Evolutionary conservation across 1,140 invertebrate genomes (phyloP), one percentile per base, ranked within the genome.

Genomic region (Dreissena polymorpha): DNA sequence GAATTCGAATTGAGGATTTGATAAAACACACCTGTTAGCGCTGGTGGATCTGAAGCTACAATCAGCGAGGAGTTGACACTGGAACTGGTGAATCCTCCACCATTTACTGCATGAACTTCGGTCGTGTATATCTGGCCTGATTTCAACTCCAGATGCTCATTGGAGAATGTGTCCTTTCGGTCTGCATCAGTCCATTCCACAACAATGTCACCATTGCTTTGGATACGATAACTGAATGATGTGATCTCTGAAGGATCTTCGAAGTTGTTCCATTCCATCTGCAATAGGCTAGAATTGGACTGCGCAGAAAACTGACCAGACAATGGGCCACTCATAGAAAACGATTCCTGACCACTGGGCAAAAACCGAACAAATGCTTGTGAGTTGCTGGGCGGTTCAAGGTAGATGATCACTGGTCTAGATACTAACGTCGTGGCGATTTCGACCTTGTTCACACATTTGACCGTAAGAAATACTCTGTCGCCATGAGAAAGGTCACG

Each of bases 381-480:
- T 12, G 57, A n/a, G 57, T 3, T 60, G 57, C 16, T n/a, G 21
- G 57, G 57, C 16, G 57, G 16, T 60, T 60, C 57, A 51, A 49
- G 39, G 16, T 18, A 25, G 5, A 77, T 39, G 8, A 50, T 8
- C n/a, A 77, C n/a, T 53, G 18, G 64, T 51, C 67, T 50, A 6
- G 60, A 65, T 21, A 65, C 55, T 21, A 18, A 27, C 51, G 27
- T 49, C 6, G 73, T 29, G 5, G 60, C 57, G 14, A 76, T 5
- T 76, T 76, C 73, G 50, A 76, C 27, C 21, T 49, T 65, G 29
- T 76, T 76, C 8, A 76, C 50, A 50, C 73, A 76, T 50, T 65
- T 76, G 29, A 76, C 21, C 64, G 13, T 5, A 7, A 51, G 57
- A 50, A 49, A 76, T 3, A 76, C n/a, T 23, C 10, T n/a, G 10